Evolutionary conservation across 2,888 invertebrate genomes (phyloP).

Genomic region (Conistra vaccinii): DNA sequence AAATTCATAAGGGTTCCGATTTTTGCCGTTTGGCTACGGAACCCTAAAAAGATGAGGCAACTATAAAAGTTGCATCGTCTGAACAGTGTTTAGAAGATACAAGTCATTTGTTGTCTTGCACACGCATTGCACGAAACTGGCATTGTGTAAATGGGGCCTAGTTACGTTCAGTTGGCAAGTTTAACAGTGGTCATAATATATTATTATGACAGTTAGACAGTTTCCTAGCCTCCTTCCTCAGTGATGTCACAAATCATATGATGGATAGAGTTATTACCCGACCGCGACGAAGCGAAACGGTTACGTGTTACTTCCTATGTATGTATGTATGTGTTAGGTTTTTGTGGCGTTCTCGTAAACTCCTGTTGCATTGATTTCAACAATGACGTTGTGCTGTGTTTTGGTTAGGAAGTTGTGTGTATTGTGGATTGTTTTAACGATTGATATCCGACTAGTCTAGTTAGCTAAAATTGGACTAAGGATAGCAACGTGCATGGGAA

Average conservation of each 20-base stretch:
- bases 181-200: background rate
- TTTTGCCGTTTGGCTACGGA: no score
- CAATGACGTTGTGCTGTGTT: slow-evolving; percentile 40
- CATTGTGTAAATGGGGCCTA: background rate
- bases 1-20: no score
- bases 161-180: background rate
- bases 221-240: slow-evolving; percentile 35
- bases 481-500: background rate
- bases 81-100: no score
- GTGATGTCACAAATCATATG: slow-evolving; percentile 44
- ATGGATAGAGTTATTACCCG: slow-evolving; percentile 42
- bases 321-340: slow-evolving; percentile 20
- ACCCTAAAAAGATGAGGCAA: no score
- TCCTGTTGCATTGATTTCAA: slow-evolving; percentile 44
- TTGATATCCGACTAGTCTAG: background rate
- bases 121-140: background rate
- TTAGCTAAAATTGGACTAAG: background rate
- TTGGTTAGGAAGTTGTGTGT: slow-evolving; percentile 41
- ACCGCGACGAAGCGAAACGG: slow-evolving; percentile 47
- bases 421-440: slow-evolving; percentile 3
- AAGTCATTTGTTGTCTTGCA: background rate
- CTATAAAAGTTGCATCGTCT: no score
- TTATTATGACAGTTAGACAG: background rate
- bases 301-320: slow-evolving; percentile 63
- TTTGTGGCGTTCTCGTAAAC: slow-evolving; percentile 59